Conservation (phyloP, 2,888 invertebrate genomes). For the Labia minor region DNA sequence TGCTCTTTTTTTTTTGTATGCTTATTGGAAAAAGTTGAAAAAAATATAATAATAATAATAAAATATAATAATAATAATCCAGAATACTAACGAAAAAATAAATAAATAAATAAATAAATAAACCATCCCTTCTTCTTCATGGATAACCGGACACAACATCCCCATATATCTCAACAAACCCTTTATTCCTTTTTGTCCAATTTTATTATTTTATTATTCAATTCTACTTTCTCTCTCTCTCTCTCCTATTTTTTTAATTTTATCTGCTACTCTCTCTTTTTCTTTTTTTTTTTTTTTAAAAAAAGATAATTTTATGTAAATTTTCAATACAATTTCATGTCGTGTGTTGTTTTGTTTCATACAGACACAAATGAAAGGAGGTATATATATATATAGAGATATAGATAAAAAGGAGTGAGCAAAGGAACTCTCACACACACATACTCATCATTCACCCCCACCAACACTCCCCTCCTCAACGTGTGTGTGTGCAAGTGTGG, state of each 20-base stretch:
- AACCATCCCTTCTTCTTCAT: not conserved
- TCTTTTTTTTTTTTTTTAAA: not conserved
- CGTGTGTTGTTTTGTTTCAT: not conserved
- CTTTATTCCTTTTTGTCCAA: not conserved
- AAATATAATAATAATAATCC: too few species aligned
- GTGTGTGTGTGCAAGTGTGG: not conserved
- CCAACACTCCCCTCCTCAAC: too few species aligned
- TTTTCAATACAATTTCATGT: slow-evolving; percentile 13
- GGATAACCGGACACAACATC: not conserved
- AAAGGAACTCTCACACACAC: not conserved
- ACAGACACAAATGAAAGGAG: not conserved
- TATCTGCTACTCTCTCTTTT: not conserved
- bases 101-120: too few species aligned
- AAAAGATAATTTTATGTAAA: slow-evolving; percentile 13
- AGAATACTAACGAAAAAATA: too few species aligned
- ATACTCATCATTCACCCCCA: too few species aligned
- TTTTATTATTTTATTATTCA: slow-evolving; percentile 5
- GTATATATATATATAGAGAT: not conserved
- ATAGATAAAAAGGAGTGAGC: not conserved
- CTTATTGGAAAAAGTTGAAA: too few species aligned
- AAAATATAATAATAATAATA: too few species aligned
- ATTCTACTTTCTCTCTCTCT: not conserved
- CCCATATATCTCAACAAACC: not conserved
- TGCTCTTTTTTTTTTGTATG: too few species aligned
- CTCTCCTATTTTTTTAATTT: not conserved